Evolutionary conservation across 1,140 invertebrate genomes (phyloP), one percentile per base, ranked within the genome.

Genomic region (Halyomorpha halys): DNA sequence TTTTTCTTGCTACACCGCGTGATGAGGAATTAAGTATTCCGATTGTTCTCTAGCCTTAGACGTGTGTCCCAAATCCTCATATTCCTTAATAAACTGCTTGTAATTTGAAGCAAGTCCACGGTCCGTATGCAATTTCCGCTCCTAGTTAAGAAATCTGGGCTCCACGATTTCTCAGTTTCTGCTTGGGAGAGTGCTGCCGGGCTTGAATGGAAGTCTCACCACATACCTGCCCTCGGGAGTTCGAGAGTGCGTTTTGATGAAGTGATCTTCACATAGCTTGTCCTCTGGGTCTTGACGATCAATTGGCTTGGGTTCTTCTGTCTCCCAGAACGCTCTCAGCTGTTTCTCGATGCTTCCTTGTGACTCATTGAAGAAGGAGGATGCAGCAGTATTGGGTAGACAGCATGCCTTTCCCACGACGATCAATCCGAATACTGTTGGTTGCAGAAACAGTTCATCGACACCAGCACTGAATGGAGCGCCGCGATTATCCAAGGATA

Each of bases 51-150:
- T 8, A 13, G 47, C 9, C 13, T 6, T 13, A 13, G 39, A 19
- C 49, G 54, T 63, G 39, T 63, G 62, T 18, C 27, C 49, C 5
- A 63, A 21, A 18, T 53, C 19, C 11, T 53, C 16, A 25, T 63
- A 63, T 54, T 63, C 62, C n/a, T 53, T 30, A 14, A 63, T n/a
- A 18, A 63, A 63, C 2, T 63, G 23, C 15, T 25, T 19, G 15
- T 63, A 63, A 5, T 23, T 18, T 18, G 6, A 8, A 6, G 5
- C 9, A 18, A 51, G n/a, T 9, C 19, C 18, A 6, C 6, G 47
- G n/a, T 18, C 18, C n/a, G 13, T 51, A 13, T 18, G 13, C 13
- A 51, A 51, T 51, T 18, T 9, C 13, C 6, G 6, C 47, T 51
- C 47, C 9, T 13, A 18, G n/a, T 13, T 6, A 6, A 13, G 18